Base-by-base conservation (phyloP, 1,140 invertebrate species). In the Goniozus legneri region DNA sequence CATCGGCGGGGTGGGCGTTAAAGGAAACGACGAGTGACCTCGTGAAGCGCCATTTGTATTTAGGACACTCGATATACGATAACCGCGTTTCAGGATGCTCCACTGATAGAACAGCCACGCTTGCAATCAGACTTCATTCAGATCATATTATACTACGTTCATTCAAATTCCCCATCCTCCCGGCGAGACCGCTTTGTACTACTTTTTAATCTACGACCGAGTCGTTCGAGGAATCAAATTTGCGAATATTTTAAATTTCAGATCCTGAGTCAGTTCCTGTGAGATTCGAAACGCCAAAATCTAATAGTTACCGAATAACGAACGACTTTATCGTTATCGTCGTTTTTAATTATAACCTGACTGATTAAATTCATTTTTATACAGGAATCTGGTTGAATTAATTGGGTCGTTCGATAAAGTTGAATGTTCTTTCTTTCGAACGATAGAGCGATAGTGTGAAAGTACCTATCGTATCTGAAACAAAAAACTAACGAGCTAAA, bases 11-110 rank as follows among this genome's bases (percentile, higher is more conserved):
- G 64, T 69, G 62, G 69, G 67, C 67, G 69, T 71, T 24, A 66
- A 63, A 73, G 72, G 71, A 67, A 73, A 60, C 60, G 68, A 61
- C 59, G 56, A 69, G 61, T 60, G 69, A 69, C 69, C 70, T 73
- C 69, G 67, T 57, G 52, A 65, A 63, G 45, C 48, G 52, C 56
- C 54, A 56, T 50, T 56, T 54, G 51, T 67, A 73, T 74, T 74
- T 72, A 71, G 73, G 68, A 65, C 69, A 68, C 59, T 56, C 64
- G 70, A 74, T 74, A 71, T 50, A 59, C 36, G 64, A 63, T 64
- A 60, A 54, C 54, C 50, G 36, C 52, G 58, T 54, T 65, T 63
- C 68, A 72, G 69, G 69, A 73, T 73, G 68, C 60, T 49, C n/a
- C 58, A 50, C 50, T 57, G 67, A 72, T 69, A 69, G 54, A 62